phyloP scores from a whole-genome alignment of 2,888 invertebrate genomes.

The Ethmia dodecea region DNA sequence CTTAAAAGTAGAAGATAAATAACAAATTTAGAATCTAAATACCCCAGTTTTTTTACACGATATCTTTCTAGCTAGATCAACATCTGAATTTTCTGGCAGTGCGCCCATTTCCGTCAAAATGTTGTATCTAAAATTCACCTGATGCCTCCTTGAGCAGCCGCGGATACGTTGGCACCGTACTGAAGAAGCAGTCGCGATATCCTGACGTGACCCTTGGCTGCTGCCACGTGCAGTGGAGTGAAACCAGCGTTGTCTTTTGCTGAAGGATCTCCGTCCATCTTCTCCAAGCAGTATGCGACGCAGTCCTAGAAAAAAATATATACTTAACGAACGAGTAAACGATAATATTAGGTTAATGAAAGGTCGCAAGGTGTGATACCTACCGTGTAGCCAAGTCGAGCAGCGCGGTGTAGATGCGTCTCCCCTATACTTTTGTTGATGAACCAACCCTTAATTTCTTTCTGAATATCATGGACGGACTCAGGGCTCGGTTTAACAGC shows the following conservation, averaged over 20 bases:
- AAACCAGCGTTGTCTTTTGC: constrained; percentile 95
- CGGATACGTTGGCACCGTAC: constrained; percentile 94
- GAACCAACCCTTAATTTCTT: constrained; percentile 93
- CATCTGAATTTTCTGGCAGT: constrained; percentile 9
- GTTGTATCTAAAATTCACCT: constrained; percentile 77
- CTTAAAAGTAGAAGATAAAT: no score
- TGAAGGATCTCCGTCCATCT: constrained; percentile 88
- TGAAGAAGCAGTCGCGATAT: constrained; percentile 90
- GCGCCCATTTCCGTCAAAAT: no score
- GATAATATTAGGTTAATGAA: neutral
- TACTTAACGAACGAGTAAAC: constrained; percentile 17
- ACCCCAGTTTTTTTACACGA: neutral
- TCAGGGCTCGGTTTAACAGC: constrained; percentile 78
- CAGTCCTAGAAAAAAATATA: constrained; percentile 93
- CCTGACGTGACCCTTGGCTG: constrained; percentile 90
- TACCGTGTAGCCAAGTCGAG: constrained; percentile 91
- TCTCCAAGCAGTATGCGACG: constrained; percentile 92
- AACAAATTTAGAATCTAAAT: no score
- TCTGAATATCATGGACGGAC: constrained; percentile 86
- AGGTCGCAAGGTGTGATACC: constrained; percentile 37
- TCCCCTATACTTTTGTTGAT: constrained; percentile 97
- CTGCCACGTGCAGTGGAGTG: constrained; percentile 95
- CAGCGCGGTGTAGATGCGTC: constrained; percentile 94
- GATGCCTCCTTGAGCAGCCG: constrained; percentile 94
- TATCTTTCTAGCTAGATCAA: constrained; percentile 6